phyloP scores from a whole-genome alignment of 2,797 vertebrate genomes.

The Falco naumanni region DNA sequence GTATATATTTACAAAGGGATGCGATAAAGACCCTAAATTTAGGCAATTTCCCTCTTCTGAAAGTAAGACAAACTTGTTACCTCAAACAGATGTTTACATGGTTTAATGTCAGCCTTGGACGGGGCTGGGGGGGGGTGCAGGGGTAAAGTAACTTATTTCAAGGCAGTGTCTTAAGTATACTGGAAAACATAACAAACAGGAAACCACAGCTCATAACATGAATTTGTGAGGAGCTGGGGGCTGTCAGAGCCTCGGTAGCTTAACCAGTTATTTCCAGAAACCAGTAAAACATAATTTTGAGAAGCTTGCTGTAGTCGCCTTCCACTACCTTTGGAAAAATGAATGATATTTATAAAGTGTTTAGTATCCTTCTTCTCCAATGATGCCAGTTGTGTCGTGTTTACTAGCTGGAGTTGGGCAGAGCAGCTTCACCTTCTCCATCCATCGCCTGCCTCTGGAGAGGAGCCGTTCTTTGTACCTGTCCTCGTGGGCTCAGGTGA shows the following conservation, averaged over 20 bases:
- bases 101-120: neutral
- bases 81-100: neutral
- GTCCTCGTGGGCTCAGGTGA: neutral
- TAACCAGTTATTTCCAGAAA: neutral
- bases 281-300: neutral
- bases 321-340: neutral
- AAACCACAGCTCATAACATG: neutral
- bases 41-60: neutral
- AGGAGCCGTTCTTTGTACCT: neutral
- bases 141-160: neutral
- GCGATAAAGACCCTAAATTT: neutral
- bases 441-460: neutral
- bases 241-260: neutral
- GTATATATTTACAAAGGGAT: neutral
- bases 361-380: neutral
- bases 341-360: neutral
- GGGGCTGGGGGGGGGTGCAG: too few relatives aligned
- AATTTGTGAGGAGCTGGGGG: neutral
- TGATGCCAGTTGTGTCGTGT: neutral
- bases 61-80: neutral
- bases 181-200: conserved; percentile 30
- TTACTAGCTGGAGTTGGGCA: neutral
- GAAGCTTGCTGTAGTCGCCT: neutral
- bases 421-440: neutral
- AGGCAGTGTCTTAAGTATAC: neutral